phyloP scores from a whole-genome alignment of 1,140 invertebrate genomes.

The Drosophila kepulauana region DNA sequence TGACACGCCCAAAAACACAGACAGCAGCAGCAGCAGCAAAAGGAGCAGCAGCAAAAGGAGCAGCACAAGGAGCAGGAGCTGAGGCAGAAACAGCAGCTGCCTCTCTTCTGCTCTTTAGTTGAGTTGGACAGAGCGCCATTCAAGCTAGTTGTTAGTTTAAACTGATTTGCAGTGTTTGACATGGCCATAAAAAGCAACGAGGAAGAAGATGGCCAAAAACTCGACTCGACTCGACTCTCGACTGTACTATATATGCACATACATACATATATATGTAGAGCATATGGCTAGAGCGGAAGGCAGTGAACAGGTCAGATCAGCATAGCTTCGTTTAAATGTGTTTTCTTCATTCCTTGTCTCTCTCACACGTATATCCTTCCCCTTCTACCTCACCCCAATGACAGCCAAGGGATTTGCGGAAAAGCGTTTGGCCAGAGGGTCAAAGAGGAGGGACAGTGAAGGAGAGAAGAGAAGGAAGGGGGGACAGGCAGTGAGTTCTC shows the following conservation, averaged over 20 bases:
- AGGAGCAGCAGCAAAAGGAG: neutral
- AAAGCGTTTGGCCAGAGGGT: neutral
- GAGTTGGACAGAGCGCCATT: neutral
- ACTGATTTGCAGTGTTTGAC: constrained; percentile 83
- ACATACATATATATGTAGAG: neutral
- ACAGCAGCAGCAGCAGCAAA: neutral
- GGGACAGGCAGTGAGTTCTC: constrained; percentile 28
- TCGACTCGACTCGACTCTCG: neutral
- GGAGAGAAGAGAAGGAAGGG: neutral
- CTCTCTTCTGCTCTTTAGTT: too few relatives aligned
- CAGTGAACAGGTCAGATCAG: constrained; percentile 47
- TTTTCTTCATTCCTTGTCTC: constrained; percentile 34
- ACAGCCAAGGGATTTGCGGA: constrained; percentile 11
- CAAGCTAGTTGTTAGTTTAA: constrained; percentile 72
- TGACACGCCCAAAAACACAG: constrained; percentile 37
- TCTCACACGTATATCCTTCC: constrained; percentile 1
- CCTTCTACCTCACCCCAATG: neutral
- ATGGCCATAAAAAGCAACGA: constrained; percentile 81
- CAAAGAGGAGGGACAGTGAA: neutral
- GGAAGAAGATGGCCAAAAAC: constrained; percentile 31
- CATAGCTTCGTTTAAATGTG: constrained; percentile 42
- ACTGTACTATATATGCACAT: constrained; percentile 17
- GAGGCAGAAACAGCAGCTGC: neutral
- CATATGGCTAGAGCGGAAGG: neutral
- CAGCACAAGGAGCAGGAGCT: neutral